phyloP scores from a whole-genome alignment of 23 tunicate genomes.

The Clavelina lepadiformis region DNA sequence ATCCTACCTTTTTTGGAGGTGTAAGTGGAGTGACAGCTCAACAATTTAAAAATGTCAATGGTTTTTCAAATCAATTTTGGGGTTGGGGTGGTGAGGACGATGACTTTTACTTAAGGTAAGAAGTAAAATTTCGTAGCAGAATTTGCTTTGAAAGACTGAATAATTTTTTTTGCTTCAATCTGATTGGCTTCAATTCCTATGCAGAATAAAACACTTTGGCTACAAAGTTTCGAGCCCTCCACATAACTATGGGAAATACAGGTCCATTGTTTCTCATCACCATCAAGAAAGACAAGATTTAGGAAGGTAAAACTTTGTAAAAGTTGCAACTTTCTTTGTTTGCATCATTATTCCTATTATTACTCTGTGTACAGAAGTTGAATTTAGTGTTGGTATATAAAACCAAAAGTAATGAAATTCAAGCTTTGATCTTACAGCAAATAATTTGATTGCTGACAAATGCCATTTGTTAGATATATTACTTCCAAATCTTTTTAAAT shows the following conservation, averaged over 20 bases:
- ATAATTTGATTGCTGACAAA: no score
- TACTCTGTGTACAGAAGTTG: no score
- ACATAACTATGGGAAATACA: conserved; percentile 52
- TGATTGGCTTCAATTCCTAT: no score
- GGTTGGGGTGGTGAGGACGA: conserved; percentile 96
- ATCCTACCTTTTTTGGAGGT: conserved; percentile 73
- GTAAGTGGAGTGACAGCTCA: conserved; percentile 58
- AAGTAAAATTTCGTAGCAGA: no score
- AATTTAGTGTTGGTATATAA: no score
- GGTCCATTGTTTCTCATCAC: conserved; percentile 47
- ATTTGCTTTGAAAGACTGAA: not conserved
- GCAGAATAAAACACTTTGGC: conserved; percentile 51
- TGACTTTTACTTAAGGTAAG: conserved; percentile 73
- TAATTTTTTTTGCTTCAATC: not conserved
- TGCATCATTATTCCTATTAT: no score
- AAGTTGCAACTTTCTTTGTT: no score
- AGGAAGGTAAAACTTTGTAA: conserved; percentile 45
- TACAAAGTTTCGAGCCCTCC: conserved; percentile 79
- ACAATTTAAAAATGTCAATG: conserved; percentile 65
- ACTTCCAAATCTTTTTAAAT: no score
- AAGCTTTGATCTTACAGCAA: no score
- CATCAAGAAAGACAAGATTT: conserved; percentile 59
- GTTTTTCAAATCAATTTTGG: conserved; percentile 78
- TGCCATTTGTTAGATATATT: no score
- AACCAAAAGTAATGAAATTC: no score